A percentile compares a stretch with the other conserved stretches of the same genome.
Conservation (phyloP, 2,888 invertebrate species). For the Diaphora mendica region DNA sequence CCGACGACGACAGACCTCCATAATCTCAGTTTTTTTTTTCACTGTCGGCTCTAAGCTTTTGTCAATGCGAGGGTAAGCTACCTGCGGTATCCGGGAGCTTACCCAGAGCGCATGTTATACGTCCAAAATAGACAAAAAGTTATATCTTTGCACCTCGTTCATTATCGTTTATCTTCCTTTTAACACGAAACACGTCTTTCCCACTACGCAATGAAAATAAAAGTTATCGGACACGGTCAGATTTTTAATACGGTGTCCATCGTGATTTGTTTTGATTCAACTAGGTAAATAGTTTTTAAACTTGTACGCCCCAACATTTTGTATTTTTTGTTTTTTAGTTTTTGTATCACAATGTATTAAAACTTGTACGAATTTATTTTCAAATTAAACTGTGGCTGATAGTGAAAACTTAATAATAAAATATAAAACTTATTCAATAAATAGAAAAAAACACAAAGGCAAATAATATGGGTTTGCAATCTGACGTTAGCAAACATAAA, state of each 20-base stretch:
- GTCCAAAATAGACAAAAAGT: slow-evolving; percentile 73
- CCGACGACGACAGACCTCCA: slow-evolving; percentile 46
- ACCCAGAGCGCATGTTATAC: slow-evolving; percentile 70
- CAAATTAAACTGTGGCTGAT: too few species aligned
- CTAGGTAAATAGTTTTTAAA: slow-evolving; percentile 56
- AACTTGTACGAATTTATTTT: neutral
- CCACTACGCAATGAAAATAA: slow-evolving; percentile 42
- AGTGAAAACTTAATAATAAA: too few species aligned
- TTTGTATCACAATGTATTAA: neutral
- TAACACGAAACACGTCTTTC: slow-evolving; percentile 47
- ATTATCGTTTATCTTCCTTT: slow-evolving; percentile 59
- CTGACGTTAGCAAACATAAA: neutral
- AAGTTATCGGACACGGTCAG: slow-evolving; percentile 1
- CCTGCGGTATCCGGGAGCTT: slow-evolving; percentile 80
- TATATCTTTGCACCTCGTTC: slow-evolving; percentile 71
- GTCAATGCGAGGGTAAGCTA: slow-evolving; percentile 76
- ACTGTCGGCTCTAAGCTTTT: slow-evolving; percentile 62
- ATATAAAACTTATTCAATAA: too few species aligned
- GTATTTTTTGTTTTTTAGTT: neutral
- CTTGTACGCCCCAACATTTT: slow-evolving; percentile 4
- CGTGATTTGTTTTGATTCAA: slow-evolving; percentile 29
- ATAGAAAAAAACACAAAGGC: too few species aligned
- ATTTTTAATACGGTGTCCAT: slow-evolving; percentile 1
- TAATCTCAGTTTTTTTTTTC: slow-evolving; percentile 51
- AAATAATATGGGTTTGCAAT: too few species aligned